A percentile compares a stretch with the other conserved stretches of the same genome.
phyloP scores from a whole-genome alignment of 37 sponge, comb jelly and placozoan species.

The Cliona cf. orientalis region DNA sequence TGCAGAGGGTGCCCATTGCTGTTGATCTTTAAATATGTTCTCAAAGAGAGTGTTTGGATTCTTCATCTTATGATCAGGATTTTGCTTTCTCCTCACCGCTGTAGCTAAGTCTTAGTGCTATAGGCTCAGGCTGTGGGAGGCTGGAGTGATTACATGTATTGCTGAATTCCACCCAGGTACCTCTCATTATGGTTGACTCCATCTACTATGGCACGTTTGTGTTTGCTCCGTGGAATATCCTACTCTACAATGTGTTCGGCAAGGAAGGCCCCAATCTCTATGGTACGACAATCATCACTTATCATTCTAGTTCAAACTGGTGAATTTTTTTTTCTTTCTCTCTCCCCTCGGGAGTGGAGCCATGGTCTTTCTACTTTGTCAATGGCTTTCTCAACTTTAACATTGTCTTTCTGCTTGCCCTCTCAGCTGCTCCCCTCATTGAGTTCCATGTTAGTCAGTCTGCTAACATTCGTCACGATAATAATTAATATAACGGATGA shows the following conservation, averaged over 20 bases:
- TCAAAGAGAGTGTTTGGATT: not conserved
- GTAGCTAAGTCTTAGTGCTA: constrained; percentile 50
- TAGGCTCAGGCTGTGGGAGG: not conserved
- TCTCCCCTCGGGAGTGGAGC: constrained; percentile 70
- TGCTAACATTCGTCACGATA: not conserved
- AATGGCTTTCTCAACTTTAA: constrained; percentile 96
- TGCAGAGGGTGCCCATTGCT: constrained; percentile 78
- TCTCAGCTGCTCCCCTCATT: constrained; percentile 50
- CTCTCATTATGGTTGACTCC: constrained; percentile 77
- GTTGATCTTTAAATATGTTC: constrained; percentile 54
- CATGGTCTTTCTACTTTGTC: constrained; percentile 86
- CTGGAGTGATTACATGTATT: not conserved
- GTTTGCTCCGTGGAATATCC: constrained; percentile 90
- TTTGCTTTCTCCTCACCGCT: constrained; percentile 53
- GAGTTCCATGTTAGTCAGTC: constrained; percentile 34
- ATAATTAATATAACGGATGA: not conserved
- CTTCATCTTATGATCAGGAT: constrained; percentile 53
- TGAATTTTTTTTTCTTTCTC: not conserved
- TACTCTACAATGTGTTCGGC: constrained; percentile 97
- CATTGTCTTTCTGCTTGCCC: constrained; percentile 83
- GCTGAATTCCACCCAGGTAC: too few relatives aligned
- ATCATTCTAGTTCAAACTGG: too few relatives aligned
- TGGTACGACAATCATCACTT: constrained; percentile 47
- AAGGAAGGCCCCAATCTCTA: constrained; percentile 88
- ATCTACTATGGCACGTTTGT: constrained; percentile 80